Conservation (phyloP, 1,140 invertebrate genomes). For the Hestina assimilis region DNA sequence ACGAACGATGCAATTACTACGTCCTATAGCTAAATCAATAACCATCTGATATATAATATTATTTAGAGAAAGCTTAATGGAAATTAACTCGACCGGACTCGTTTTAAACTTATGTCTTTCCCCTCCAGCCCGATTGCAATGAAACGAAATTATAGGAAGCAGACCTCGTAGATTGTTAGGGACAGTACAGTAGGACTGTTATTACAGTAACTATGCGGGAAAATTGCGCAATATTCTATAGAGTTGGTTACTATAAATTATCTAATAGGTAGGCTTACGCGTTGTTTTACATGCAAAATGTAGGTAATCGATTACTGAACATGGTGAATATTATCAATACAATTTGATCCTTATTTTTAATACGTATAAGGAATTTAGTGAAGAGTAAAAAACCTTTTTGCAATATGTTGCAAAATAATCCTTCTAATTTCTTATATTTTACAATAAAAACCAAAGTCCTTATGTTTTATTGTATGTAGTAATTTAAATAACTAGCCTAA, state of each 20-base stretch:
- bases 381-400: neutral
- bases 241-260: constrained; percentile 43
- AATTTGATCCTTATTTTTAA: constrained; percentile 13
- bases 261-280: constrained; percentile 32
- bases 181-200: constrained; percentile 30
- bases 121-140: constrained; percentile 44
- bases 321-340: neutral
- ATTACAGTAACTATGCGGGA: constrained; percentile 44
- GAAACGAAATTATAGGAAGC: constrained; percentile 61
- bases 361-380: too few species aligned
- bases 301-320: constrained; percentile 11
- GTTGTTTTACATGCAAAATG: constrained; percentile 42
- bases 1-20: too few species aligned
- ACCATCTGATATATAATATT: neutral
- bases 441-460: too few species aligned
- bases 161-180: constrained; percentile 37
- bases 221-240: constrained; percentile 51
- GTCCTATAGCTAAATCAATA: neutral
- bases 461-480: too few species aligned
- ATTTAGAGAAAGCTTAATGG: constrained; percentile 40
- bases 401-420: too few species aligned
- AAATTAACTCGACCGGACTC: constrained; percentile 28
- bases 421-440: too few species aligned
- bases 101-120: constrained; percentile 38
- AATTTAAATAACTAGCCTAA: too few species aligned